These are phyloP conservation scores for Crax fasciolata DNA, from an alignment of 2,797 vertebrate genomes.

Conservation along the genomic window DNA sequence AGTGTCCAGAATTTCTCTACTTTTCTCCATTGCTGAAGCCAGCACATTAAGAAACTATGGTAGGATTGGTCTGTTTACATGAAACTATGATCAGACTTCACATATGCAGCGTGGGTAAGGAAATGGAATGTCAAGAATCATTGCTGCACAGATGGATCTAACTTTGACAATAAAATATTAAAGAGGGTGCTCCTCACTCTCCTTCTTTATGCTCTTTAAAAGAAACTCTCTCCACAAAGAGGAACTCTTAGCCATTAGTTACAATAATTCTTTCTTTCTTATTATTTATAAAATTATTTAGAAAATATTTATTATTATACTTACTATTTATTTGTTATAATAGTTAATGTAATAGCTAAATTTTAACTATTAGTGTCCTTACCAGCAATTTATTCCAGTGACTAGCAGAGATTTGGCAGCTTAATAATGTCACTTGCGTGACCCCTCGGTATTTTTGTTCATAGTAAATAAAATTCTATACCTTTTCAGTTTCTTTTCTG, in stretches of 20 bases:
- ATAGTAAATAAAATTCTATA: not conserved
- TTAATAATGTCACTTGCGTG: not conserved
- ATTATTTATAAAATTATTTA: no score
- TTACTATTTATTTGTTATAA: no score
- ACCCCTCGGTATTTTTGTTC: not conserved
- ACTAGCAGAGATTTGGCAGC: not conserved
- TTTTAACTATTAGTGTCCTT: not conserved
- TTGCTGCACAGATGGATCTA: not conserved
- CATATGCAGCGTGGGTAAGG: not conserved
- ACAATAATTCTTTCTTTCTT: no score
- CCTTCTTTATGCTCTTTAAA: not conserved
- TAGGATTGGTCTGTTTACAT: not conserved
- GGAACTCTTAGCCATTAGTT: not conserved
- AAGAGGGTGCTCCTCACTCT: not conserved
- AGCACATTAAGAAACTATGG: not conserved
- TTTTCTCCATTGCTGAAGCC: slow-evolving; percentile 16
- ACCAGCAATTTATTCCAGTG: not conserved
- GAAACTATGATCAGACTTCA: not conserved
- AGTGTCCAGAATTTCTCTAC: not conserved
- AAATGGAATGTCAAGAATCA: not conserved
- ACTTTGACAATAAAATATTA: not conserved
- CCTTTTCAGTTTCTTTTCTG: not conserved
- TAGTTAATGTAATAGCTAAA: no score
- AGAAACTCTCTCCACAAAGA: not conserved
- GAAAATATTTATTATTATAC: no score